phyloP scores from a whole-genome alignment of 2,888 invertebrate genomes.

The Cantharis rufa region DNA sequence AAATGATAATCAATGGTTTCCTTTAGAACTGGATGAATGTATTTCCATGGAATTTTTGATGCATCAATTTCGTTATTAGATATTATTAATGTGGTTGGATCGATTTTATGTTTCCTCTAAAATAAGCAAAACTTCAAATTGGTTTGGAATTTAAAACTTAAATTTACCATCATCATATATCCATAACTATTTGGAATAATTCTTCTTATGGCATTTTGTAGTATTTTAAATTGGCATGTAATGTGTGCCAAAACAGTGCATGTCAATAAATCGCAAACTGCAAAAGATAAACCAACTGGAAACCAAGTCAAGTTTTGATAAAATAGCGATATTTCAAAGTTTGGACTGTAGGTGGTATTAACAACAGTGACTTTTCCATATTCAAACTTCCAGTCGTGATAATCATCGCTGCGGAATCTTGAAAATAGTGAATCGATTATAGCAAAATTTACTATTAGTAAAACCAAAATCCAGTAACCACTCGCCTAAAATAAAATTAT shows the following conservation, averaged over 20 bases:
- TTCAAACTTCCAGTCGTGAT: constrained; percentile 29
- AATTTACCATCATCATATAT: constrained; percentile 14
- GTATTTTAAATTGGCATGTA: constrained; percentile 27
- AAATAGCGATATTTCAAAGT: constrained; percentile 19
- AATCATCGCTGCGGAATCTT: constrained; percentile 16
- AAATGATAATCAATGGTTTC: constrained; percentile 28
- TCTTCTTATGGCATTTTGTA: constrained; percentile 22
- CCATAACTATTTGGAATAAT: constrained; percentile 17
- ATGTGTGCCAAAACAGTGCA: constrained; percentile 28
- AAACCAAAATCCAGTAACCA: constrained; percentile 20
- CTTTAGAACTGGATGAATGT: constrained; percentile 3
- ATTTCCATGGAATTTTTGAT: constrained; percentile 11
- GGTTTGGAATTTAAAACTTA: neutral
- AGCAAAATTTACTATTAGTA: constrained; percentile 19
- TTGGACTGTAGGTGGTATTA: constrained; percentile 25
- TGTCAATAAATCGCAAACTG: constrained; percentile 24
- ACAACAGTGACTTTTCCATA: constrained; percentile 23
- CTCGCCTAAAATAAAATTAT: constrained; percentile 24
- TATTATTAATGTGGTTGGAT: neutral
- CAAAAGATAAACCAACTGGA: constrained; percentile 25
- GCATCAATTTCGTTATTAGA: constrained; percentile 4
- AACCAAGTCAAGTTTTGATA: constrained; percentile 26
- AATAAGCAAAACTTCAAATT: neutral
- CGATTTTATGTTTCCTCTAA: neutral
- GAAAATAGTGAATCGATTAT: constrained; percentile 14